Conservation (phyloP, 2,113 vertebrate species). For the Siniperca chuatsi region DNA sequence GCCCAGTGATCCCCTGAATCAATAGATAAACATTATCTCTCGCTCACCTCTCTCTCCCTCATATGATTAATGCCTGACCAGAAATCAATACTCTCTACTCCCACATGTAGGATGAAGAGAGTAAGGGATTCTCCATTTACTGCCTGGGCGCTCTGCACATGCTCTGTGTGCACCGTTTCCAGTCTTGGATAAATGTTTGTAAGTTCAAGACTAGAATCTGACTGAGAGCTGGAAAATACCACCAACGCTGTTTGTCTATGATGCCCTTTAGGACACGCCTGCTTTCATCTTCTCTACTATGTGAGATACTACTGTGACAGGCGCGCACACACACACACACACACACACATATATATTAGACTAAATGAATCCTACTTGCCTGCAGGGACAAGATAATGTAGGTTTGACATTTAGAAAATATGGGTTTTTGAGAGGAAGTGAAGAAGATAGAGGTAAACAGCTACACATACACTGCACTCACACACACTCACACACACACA, state of each 20-base stretch:
- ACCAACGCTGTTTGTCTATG: background rate
- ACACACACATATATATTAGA: background rate
- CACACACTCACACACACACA: background rate
- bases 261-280: background rate
- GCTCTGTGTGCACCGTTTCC: background rate
- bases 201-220: conserved; percentile 15
- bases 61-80: conserved; percentile 36
- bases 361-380: conserved; percentile 25
- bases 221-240: conserved; percentile 19
- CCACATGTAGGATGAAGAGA: conserved; percentile 2
- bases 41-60: background rate
- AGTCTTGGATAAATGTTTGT: conserved; percentile 15
- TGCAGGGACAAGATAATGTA: conserved; percentile 42
- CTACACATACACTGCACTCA: background rate
- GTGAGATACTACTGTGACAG: conserved; percentile 2
- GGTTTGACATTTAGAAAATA: conserved; percentile 67
- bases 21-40: conserved; percentile 24
- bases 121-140: background rate
- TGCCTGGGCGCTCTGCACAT: conserved; percentile 1
- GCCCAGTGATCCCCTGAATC: conserved; percentile 1
- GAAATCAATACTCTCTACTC: conserved; percentile 55
- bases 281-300: conserved; percentile 9
- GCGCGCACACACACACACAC: background rate
- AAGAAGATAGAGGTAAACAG: background rate
- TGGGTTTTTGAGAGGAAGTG: conserved; percentile 14